phyloP scores from a whole-genome alignment of 1,140 invertebrate genomes.

The Caenorhabditis brenneri region DNA sequence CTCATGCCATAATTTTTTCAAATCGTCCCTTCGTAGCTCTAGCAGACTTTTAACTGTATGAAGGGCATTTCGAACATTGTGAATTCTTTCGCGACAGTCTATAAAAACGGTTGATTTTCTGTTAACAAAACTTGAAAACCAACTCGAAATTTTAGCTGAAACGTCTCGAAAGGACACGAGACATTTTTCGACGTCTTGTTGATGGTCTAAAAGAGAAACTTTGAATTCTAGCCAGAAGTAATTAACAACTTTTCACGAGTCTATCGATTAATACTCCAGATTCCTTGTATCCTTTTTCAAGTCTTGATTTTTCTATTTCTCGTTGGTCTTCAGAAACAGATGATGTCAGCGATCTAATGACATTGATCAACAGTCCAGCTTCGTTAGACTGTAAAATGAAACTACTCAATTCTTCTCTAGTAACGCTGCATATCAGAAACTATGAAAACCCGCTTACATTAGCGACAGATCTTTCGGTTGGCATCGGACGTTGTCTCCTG shows the following conservation, averaged over 20 bases:
- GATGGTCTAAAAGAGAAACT: constrained; percentile 76
- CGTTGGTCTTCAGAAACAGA: constrained; percentile 92
- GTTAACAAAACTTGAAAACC: constrained; percentile 44
- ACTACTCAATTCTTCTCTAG: neutral
- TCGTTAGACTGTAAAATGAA: constrained; percentile 68
- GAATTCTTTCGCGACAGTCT: constrained; percentile 82
- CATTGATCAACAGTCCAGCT: constrained; percentile 88
- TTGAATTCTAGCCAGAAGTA: constrained; percentile 45
- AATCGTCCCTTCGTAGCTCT: constrained; percentile 87
- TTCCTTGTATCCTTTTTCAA: constrained; percentile 89
- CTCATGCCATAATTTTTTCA: constrained; percentile 78
- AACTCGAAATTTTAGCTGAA: constrained; percentile 78
- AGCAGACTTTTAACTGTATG: constrained; percentile 87
- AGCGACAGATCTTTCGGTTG: neutral
- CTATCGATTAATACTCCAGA: constrained; percentile 87
- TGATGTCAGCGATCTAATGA: constrained; percentile 86
- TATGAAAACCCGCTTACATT: neutral
- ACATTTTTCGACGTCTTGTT: constrained; percentile 85
- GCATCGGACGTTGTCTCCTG: neutral
- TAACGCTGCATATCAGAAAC: no score
- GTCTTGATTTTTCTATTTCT: constrained; percentile 87
- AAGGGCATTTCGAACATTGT: constrained; percentile 85
- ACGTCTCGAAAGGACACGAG: constrained; percentile 84
- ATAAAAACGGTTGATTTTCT: constrained; percentile 2
- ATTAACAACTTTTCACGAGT: constrained; percentile 78